These are phyloP conservation scores for Agonopterix arenella DNA, from an alignment of 2,888 invertebrate species.

Conservation along the genomic window DNA sequence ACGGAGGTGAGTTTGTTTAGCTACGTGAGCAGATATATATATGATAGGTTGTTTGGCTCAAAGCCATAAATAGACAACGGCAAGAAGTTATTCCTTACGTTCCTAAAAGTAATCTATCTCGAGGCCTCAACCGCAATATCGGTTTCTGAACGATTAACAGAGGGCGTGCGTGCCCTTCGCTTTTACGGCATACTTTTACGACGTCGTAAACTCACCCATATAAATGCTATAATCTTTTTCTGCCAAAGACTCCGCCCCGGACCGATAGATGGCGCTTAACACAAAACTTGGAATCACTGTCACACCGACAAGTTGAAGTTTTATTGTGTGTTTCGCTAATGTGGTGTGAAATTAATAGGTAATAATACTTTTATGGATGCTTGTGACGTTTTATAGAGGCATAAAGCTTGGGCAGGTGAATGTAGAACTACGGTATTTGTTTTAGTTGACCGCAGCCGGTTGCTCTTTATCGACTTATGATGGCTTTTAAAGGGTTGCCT, in stretches of 20 bases:
- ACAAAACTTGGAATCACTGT: constrained; percentile 66
- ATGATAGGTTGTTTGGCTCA: constrained; percentile 40
- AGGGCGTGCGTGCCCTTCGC: constrained; percentile 75
- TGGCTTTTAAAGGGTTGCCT: neutral
- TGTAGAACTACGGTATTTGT: constrained; percentile 53
- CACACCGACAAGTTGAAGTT: constrained; percentile 68
- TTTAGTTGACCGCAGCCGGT: constrained; percentile 53
- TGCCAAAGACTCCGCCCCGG: constrained; percentile 37
- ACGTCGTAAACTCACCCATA: constrained; percentile 68
- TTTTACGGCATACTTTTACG: constrained; percentile 75
- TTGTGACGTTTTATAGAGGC: constrained; percentile 65
- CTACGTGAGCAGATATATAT: neutral
- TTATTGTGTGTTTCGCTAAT: constrained; percentile 76
- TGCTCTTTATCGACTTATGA: neutral
- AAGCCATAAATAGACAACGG: constrained; percentile 65
- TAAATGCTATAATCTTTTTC: constrained; percentile 74
- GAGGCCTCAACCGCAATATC: constrained; percentile 71
- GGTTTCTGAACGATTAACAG: constrained; percentile 76
- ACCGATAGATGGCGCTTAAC: constrained; percentile 66
- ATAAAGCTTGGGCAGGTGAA: constrained; percentile 65
- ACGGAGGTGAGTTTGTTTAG: too few species aligned
- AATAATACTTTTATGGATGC: constrained; percentile 74
- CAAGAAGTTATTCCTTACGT: constrained; percentile 59
- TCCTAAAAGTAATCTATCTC: constrained; percentile 63
- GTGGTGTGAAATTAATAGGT: constrained; percentile 77